Evolutionary conservation across 2,113 vertebrate species (phyloP).

Genomic region (Lontra canadensis): DNA sequence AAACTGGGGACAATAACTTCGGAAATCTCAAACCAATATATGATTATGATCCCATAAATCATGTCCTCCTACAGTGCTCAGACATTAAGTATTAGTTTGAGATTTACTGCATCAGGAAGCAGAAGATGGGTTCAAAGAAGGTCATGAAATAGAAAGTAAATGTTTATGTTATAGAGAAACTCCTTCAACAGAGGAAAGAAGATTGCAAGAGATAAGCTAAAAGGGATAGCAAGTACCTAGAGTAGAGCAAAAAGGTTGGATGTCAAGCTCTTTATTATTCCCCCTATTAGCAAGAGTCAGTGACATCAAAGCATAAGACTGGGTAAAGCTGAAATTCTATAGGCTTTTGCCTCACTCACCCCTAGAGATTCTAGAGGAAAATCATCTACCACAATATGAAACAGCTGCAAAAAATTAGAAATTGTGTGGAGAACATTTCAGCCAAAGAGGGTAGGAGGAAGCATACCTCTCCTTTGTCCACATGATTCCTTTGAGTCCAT

Average conservation of each 20-base stretch:
- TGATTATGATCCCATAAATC: not conserved
- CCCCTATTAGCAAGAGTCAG: not conserved
- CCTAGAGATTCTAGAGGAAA: not conserved
- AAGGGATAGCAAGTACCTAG: not conserved
- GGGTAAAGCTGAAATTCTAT: not conserved
- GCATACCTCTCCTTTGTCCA: not conserved
- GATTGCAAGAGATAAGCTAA: not conserved
- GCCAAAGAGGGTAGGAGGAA: not conserved
- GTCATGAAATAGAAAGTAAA: not conserved
- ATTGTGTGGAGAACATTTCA: not conserved
- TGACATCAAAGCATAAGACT: not conserved
- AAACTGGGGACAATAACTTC: not conserved
- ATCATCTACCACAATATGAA: not conserved
- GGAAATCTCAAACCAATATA: not conserved
- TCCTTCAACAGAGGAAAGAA: not conserved
- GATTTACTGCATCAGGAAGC: not conserved
- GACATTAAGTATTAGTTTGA: not conserved
- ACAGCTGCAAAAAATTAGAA: not conserved
- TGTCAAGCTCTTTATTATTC: not conserved
- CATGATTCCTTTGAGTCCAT: not conserved
- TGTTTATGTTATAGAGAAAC: not conserved
- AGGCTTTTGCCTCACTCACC: not conserved
- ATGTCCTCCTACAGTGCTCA: not conserved
- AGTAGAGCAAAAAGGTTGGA: not conserved
- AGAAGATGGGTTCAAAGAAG: not conserved